Percentiles rank a stretch among this genome's conserved stretches.
Evolutionary conservation across 2,113 vertebrate species (phyloP).

Genomic region (Scartelaos histophorus): DNA sequence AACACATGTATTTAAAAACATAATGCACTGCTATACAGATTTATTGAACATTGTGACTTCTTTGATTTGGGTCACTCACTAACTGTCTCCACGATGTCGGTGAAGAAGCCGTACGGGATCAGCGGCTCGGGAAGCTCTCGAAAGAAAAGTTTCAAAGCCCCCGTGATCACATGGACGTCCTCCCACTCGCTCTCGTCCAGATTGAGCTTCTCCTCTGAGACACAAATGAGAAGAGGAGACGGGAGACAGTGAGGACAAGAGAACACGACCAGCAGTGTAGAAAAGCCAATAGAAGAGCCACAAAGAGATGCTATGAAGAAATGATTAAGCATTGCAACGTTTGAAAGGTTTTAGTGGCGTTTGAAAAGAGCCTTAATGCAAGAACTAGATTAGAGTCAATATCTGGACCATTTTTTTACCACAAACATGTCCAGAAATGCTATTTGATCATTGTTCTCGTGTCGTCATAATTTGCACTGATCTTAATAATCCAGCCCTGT

Average conservation of each 20-base stretch:
- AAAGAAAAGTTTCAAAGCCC: constrained; percentile 92
- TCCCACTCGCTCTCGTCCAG: constrained; percentile 87
- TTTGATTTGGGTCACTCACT: constrained; percentile 74
- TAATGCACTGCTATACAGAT: background rate
- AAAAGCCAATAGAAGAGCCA: background rate
- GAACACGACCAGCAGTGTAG: constrained; percentile 7
- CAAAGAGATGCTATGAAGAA: background rate
- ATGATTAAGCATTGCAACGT: background rate
- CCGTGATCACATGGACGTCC: constrained; percentile 89
- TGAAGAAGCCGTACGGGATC: constrained; percentile 79
- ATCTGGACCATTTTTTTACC: too few relatives aligned
- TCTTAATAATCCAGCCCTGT: too few relatives aligned
- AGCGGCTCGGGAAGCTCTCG: constrained; percentile 90
- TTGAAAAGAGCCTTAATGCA: background rate
- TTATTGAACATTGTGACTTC: background rate
- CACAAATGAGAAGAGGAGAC: background rate
- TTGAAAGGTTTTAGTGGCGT: too few relatives aligned
- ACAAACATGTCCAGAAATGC: too few relatives aligned
- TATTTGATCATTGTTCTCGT: background rate
- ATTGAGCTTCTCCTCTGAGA: constrained; percentile 85
- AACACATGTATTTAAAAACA: background rate
- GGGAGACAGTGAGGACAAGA: constrained; percentile 3
- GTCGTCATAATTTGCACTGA: background rate
- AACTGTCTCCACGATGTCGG: constrained; percentile 78
- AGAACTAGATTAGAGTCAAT: background rate